Evolutionary conservation across 2,888 invertebrate genomes (phyloP).

Genomic region (Tuta absoluta): DNA sequence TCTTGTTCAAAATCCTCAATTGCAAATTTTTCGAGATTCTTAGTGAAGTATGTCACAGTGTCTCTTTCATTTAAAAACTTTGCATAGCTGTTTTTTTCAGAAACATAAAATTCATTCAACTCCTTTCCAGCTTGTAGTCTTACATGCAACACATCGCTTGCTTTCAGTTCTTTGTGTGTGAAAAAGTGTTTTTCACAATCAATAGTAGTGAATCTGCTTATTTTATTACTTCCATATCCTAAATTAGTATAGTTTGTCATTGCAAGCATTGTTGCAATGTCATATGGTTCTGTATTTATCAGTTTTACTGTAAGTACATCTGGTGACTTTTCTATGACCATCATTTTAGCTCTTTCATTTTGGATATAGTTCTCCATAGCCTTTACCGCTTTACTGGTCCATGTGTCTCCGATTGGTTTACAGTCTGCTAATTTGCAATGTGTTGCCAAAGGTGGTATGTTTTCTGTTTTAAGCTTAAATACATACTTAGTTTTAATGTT

Average conservation of each 20-base stretch:
- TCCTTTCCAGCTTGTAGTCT: background rate
- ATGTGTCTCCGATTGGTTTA: conserved; percentile 35
- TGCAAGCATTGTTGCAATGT: conserved; percentile 45
- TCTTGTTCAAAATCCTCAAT: conserved; percentile 6
- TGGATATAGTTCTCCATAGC: conserved; percentile 43
- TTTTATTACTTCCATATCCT: conserved; percentile 33
- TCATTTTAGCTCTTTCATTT: conserved; percentile 39
- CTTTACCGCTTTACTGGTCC: conserved; percentile 35
- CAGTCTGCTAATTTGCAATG: conserved; percentile 45
- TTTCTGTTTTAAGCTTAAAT: background rate
- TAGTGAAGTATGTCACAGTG: conserved; percentile 16
- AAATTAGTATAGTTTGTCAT: conserved; percentile 37
- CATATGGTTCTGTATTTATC: conserved; percentile 43
- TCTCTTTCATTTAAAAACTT: conserved; percentile 16
- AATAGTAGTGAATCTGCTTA: conserved; percentile 28
- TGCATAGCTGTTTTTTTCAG: conserved; percentile 17
- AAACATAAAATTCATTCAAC: conserved; percentile 14
- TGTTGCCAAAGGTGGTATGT: conserved; percentile 38
- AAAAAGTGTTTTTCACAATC: conserved; percentile 34
- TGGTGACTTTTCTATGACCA: conserved; percentile 35
- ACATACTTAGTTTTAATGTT: conserved; percentile 33
- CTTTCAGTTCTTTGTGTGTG: conserved; percentile 21
- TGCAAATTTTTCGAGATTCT: background rate
- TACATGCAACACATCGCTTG: conserved; percentile 6
- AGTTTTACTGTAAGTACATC: conserved; percentile 40